Evolutionary conservation across 2,797 vertebrate species (phyloP).

Genomic region (Typhlichthys eigenmanni): DNA sequence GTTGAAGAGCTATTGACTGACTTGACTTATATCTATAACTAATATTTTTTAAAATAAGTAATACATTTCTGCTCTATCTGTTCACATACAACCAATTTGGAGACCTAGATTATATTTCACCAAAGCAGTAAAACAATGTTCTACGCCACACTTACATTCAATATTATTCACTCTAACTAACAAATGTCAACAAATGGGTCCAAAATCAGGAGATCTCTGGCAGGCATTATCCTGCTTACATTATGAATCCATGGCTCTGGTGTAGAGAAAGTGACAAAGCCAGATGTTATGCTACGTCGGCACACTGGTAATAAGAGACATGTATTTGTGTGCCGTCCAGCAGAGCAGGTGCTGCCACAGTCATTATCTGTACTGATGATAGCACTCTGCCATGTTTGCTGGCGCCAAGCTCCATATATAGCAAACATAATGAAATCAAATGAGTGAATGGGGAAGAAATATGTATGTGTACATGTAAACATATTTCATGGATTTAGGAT

Average conservation of each 20-base stretch:
- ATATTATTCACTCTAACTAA: too few relatives aligned
- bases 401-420: constrained; percentile 42
- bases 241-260: constrained; percentile 47
- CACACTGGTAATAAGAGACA: constrained; percentile 58
- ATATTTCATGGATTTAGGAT: too few relatives aligned
- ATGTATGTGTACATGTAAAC: not conserved
- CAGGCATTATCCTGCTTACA: constrained; percentile 20
- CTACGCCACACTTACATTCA: too few relatives aligned
- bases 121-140: too few relatives aligned
- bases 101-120: too few relatives aligned
- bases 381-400: constrained; percentile 40
- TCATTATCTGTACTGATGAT: constrained; percentile 63
- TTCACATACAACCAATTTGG: too few relatives aligned
- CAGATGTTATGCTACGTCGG: constrained; percentile 67
- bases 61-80: too few relatives aligned
- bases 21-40: too few relatives aligned
- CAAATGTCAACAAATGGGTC: too few relatives aligned
- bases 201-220: constrained; percentile 32
- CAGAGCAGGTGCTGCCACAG: constrained; percentile 64
- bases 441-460: constrained; percentile 28
- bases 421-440: constrained; percentile 2
- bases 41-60: too few relatives aligned
- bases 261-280: constrained; percentile 41
- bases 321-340: constrained; percentile 56
- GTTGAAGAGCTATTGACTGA: too few relatives aligned